phyloP scores from a whole-genome alignment of 2,113 vertebrate genomes.

The Emydura subglobosa region DNA sequence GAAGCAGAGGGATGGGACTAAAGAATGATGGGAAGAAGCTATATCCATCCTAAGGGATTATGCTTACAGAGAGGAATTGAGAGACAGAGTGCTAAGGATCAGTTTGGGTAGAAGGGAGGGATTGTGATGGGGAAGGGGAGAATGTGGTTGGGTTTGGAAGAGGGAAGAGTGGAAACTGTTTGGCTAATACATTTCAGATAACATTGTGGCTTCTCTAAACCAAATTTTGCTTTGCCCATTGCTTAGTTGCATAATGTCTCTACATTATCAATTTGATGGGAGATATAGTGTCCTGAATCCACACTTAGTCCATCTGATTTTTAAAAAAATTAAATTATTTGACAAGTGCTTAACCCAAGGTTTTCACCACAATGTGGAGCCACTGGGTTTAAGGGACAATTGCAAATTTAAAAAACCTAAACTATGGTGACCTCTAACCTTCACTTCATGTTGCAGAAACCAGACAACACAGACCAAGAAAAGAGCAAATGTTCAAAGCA shows the following conservation, averaged over 20 bases:
- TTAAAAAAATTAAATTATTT: neutral
- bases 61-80: neutral
- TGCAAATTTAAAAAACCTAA: neutral
- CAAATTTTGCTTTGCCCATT: accelerated
- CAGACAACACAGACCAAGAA: too few species aligned
- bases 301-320: neutral
- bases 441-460: neutral
- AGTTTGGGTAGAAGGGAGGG: neutral
- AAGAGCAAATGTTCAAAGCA: neutral
- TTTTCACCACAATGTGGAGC: neutral
- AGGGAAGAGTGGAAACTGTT: neutral
- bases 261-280: neutral
- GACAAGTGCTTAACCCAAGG: neutral
- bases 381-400: neutral
- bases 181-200: neutral
- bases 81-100: neutral
- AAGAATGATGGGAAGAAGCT: neutral
- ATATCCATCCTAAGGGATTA: neutral
- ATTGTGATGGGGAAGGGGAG: neutral
- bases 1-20: neutral
- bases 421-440: neutral
- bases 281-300: neutral
- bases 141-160: neutral
- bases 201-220: neutral
- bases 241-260: neutral